phyloP scores from a whole-genome alignment of 2,113 vertebrate genomes.

The Stegastes partitus region DNA sequence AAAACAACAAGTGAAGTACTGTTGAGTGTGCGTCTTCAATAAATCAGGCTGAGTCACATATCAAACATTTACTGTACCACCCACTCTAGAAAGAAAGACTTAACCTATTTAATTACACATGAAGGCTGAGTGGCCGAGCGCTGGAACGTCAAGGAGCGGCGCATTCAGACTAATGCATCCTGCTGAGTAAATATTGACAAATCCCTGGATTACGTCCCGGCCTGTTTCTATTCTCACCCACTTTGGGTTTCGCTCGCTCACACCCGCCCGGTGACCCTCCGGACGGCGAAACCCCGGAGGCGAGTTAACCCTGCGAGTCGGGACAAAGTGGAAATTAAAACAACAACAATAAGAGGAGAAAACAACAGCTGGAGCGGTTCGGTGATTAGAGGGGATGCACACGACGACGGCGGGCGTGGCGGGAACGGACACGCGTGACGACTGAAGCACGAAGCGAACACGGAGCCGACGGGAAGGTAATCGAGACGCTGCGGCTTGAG shows the following conservation, averaged over 20 bases:
- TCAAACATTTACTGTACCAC: constrained; percentile 68
- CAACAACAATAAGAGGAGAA: constrained; percentile 18
- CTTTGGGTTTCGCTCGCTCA: constrained; percentile 46
- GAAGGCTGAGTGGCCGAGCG: constrained; percentile 22
- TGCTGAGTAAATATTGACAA: constrained; percentile 63
- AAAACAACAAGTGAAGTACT: constrained; percentile 58
- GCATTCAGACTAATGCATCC: constrained; percentile 47
- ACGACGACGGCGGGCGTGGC: no score
- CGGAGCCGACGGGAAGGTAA: no score
- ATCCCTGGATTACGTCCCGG: constrained; percentile 61
- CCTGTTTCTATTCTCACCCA: constrained; percentile 52
- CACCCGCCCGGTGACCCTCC: constrained; percentile 43
- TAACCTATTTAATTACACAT: constrained; percentile 50
- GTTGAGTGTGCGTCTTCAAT: constrained; percentile 55
- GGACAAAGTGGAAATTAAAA: constrained; percentile 42
- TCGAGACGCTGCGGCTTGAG: no score
- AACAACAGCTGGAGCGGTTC: background rate
- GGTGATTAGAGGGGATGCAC: background rate
- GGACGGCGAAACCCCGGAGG: constrained; percentile 6
- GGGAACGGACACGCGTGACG: no score
- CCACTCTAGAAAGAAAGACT: constrained; percentile 59
- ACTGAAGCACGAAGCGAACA: no score
- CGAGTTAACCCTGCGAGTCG: constrained; percentile 18
- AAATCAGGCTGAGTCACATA: constrained; percentile 66
- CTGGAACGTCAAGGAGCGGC: constrained; percentile 18